phyloP scores from a whole-genome alignment of 1,140 invertebrate genomes.

The Cyclargus thomasi region DNA sequence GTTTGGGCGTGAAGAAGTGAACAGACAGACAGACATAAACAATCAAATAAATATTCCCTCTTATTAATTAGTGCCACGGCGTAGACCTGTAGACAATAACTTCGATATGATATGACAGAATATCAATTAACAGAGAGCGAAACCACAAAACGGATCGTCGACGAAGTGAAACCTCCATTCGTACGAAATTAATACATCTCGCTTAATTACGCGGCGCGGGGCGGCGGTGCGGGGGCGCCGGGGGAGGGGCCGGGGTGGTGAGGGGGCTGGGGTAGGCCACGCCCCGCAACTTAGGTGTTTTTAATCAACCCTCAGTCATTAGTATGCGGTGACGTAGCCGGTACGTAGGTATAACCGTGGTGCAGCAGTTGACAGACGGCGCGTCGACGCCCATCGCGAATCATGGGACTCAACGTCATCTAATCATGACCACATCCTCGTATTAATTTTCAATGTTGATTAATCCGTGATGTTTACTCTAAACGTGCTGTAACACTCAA shows the following conservation, averaged over 20 bases:
- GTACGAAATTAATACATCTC: conserved; percentile 15
- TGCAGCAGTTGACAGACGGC: background rate
- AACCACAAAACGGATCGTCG: background rate
- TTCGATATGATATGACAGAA: background rate
- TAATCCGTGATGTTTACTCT: too few species aligned
- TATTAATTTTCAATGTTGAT: too few species aligned
- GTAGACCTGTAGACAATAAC: too few species aligned
- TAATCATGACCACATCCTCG: background rate
- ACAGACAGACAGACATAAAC: too few species aligned
- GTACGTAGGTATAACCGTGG: background rate
- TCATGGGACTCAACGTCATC: background rate
- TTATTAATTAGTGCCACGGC: too few species aligned
- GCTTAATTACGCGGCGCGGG: background rate
- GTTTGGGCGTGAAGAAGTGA: too few species aligned
- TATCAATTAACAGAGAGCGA: background rate
- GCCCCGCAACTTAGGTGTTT: conserved; percentile 55
- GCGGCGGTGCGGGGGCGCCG: background rate
- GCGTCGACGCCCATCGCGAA: background rate
- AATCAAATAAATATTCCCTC: too few species aligned
- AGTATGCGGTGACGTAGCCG: conserved; percentile 4
- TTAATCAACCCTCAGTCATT: conserved; percentile 54
- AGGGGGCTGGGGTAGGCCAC: conserved; percentile 26
- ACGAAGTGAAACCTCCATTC: conserved; percentile 1
- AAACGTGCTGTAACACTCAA: too few species aligned
- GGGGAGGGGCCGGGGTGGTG: conserved; percentile 21